Evolutionary conservation across 2,888 invertebrate genomes (phyloP).

Genomic region (Epirrita christyi): DNA sequence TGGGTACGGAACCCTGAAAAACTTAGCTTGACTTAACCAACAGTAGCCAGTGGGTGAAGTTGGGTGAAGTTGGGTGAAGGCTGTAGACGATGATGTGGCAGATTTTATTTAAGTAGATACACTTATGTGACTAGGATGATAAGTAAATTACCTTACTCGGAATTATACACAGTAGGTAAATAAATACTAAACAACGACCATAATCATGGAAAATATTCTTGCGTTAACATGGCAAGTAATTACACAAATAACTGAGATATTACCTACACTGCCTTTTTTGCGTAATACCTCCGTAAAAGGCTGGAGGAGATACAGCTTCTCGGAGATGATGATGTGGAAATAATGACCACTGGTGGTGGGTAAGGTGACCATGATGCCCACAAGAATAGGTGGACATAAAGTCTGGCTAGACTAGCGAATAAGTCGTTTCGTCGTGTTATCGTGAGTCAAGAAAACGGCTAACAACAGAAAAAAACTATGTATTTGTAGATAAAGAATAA

Average conservation of each 20-base stretch:
- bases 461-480: too few species aligned
- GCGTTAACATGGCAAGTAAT: not conserved
- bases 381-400: not conserved
- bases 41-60: too few species aligned
- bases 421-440: too few species aligned
- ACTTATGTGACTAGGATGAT: not conserved
- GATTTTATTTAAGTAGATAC: not conserved
- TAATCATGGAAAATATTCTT: conserved; percentile 9
- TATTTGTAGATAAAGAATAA: too few species aligned
- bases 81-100: not conserved
- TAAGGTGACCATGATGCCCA: conserved; percentile 20
- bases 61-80: too few species aligned
- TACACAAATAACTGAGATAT: not conserved
- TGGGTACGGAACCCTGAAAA: too few species aligned
- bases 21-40: too few species aligned
- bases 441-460: too few species aligned
- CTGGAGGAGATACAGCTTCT: conserved; percentile 36
- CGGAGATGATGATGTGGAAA: conserved; percentile 48
- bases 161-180: not conserved
- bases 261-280: conserved; percentile 35
- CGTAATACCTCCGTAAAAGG: conserved; percentile 26
- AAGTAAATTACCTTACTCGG: not conserved
- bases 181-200: not conserved
- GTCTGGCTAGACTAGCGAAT: too few species aligned
- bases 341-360: conserved; percentile 43